phyloP scores from a whole-genome alignment of 2,113 vertebrate species.

The Prunella fulvescens region DNA sequence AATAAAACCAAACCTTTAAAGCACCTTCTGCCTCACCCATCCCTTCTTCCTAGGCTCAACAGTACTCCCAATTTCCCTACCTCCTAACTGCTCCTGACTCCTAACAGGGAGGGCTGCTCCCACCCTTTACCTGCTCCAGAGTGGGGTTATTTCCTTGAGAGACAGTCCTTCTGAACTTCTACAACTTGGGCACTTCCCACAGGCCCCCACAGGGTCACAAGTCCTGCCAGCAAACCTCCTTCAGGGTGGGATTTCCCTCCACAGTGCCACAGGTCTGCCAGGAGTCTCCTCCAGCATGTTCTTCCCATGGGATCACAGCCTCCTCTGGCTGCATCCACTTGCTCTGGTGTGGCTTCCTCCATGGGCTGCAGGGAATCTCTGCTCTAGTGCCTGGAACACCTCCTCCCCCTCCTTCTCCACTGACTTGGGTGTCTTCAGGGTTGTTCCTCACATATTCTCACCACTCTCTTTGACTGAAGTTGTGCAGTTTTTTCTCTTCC shows the following conservation, averaged over 20 bases:
- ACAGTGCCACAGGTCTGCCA: background rate
- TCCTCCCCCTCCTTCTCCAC: background rate
- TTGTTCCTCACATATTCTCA: background rate
- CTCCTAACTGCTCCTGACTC: background rate
- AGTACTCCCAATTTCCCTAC: background rate
- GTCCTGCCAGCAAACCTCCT: background rate
- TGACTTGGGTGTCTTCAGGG: background rate
- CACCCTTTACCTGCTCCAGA: background rate
- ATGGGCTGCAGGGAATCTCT: background rate
- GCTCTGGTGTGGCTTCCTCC: accelerated
- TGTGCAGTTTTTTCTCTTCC: accelerated
- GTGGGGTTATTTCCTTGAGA: background rate
- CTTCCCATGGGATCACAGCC: background rate
- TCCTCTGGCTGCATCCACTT: background rate
- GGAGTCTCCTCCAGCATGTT: background rate
- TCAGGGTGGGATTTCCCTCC: background rate
- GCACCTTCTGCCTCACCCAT: background rate
- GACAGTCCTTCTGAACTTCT: background rate
- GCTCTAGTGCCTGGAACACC: background rate
- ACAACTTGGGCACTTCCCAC: background rate
- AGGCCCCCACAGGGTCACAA: accelerated
- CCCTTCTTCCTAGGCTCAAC: background rate
- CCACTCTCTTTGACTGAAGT: background rate
- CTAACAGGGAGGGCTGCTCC: background rate
- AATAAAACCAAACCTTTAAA: background rate